A percentile compares a stretch with the other conserved stretches of the same genome.
phyloP scores from a whole-genome alignment of 2,888 invertebrate genomes.

The Diarsia mendica region DNA sequence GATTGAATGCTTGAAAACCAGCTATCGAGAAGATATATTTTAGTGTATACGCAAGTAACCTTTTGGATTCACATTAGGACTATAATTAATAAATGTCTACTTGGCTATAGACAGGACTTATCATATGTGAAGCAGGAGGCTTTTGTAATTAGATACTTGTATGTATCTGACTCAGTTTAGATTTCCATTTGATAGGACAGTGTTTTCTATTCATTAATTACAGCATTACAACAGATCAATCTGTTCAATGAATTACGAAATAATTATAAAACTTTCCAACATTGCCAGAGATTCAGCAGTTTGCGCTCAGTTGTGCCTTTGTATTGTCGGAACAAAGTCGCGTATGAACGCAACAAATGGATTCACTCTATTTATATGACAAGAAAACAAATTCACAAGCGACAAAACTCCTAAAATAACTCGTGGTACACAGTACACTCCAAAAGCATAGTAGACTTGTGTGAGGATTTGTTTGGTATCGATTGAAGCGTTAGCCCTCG shows the following conservation, averaged over 20 bases:
- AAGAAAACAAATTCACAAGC: conserved; percentile 6
- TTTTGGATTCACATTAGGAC: not conserved
- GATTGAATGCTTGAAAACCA: conserved; percentile 18
- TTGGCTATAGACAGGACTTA: not conserved
- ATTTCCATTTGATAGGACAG: conserved; percentile 7
- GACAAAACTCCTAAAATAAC: conserved; percentile 50
- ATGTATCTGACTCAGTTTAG: not conserved
- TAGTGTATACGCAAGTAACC: not conserved
- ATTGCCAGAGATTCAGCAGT: not conserved
- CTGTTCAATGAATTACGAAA: not conserved
- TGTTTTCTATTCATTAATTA: not conserved
- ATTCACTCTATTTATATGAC: conserved; percentile 13
- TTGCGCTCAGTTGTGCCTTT: not conserved
- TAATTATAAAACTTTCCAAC: not conserved
- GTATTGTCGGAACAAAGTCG: not conserved
- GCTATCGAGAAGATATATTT: not conserved
- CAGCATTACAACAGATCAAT: not conserved
- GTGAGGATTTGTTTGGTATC: conserved; percentile 77
- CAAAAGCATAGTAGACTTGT: conserved; percentile 77
- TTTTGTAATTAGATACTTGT: not conserved
- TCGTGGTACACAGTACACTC: conserved; percentile 64
- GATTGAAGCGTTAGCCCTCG: conserved; percentile 69
- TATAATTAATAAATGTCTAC: not conserved
- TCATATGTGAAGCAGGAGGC: not conserved
- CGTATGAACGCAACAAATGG: not conserved